Percentiles rank a stretch among this genome's conserved stretches.
Conservation (phyloP, 2,113 vertebrate genomes). For the Myrmophylax atrothorax region DNA sequence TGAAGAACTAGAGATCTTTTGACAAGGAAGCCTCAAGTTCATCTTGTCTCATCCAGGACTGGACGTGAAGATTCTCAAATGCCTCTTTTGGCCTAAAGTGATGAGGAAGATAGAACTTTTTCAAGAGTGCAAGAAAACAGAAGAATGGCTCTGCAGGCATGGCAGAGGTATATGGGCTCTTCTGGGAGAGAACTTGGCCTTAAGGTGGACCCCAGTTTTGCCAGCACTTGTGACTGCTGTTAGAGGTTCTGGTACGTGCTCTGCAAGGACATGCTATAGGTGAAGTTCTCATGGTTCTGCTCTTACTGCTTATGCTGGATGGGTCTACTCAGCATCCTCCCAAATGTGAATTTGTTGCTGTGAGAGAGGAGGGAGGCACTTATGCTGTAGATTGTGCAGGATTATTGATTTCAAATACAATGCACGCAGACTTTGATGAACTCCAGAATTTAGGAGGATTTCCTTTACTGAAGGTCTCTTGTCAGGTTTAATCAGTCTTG, state of each 20-base stretch:
- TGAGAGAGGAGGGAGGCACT: not conserved
- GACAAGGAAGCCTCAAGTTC: not conserved
- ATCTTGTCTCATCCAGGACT: not conserved
- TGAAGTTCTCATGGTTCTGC: not conserved
- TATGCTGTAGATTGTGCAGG: not conserved
- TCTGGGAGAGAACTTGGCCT: not conserved
- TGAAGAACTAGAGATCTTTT: not conserved
- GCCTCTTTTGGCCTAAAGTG: not conserved
- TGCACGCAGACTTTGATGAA: not conserved
- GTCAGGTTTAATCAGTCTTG: not conserved
- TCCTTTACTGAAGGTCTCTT: not conserved
- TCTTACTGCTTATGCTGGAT: not conserved
- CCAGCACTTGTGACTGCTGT: not conserved
- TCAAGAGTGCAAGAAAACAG: not conserved
- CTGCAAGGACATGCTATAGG: not conserved
- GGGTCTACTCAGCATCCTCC: not conserved
- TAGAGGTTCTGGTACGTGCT: fast-evolving
- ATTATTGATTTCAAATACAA: conserved; percentile 17
- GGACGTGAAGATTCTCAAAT: not conserved
- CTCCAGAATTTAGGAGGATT: not conserved
- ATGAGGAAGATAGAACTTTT: not conserved
- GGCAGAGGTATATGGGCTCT: not conserved
- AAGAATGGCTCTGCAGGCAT: not conserved
- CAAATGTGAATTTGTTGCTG: not conserved
- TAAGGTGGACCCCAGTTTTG: too few species aligned